Evolutionary conservation across 2,888 invertebrate species (phyloP).

Genomic region (Oscheius onirici): DNA sequence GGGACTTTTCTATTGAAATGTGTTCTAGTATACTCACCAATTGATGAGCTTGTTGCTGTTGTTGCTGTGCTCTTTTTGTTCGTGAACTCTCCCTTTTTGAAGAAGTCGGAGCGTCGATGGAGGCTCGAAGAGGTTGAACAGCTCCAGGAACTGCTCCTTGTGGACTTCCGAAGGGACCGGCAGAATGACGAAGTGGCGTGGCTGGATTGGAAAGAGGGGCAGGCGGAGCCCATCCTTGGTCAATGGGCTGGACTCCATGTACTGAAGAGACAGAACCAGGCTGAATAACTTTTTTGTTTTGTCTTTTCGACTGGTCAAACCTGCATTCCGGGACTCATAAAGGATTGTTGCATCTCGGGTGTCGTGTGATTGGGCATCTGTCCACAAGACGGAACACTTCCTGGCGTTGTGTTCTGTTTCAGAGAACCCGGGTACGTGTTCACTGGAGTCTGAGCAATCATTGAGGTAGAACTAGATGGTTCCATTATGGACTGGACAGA

Average conservation of each 20-base stretch:
- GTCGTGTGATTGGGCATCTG: constrained; percentile 39
- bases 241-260: constrained; percentile 43
- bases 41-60: constrained; percentile 18
- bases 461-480: constrained; percentile 16
- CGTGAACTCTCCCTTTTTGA: constrained; percentile 10
- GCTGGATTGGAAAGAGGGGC: constrained; percentile 2
- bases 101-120: neutral
- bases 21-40: neutral
- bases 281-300: constrained; percentile 23
- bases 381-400: constrained; percentile 48
- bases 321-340: constrained; percentile 49
- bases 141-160: constrained; percentile 2
- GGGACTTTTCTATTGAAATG: neutral
- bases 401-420: constrained; percentile 48
- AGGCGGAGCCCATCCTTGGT: neutral
- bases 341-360: constrained; percentile 45
- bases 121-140: constrained; percentile 1
- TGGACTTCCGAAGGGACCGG: constrained; percentile 25
- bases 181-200: constrained; percentile 2
- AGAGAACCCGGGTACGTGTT: constrained; percentile 29
- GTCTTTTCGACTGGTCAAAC: neutral
- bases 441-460: constrained; percentile 2
- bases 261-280: constrained; percentile 51
- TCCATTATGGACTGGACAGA: constrained; percentile 21
- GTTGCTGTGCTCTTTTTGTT: constrained; percentile 13